Base-by-base conservation (phyloP, 1,140 invertebrate genomes). In the Scaptomyza montana region DNA sequence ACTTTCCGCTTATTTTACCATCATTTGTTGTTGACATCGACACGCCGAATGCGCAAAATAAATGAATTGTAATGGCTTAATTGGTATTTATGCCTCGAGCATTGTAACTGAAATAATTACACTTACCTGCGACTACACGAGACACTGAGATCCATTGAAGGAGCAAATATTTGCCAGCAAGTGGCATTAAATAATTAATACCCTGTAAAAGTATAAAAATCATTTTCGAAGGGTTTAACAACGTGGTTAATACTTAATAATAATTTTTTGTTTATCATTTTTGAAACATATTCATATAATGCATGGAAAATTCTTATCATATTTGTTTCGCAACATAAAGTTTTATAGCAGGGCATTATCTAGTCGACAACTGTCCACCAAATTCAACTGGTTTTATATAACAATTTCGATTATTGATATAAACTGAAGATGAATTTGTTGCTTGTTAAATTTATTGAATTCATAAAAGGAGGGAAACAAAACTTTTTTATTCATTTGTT, bases 51-150 rank as follows among this genome's bases (percentile, higher is more conserved):
- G 39, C 63, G 67, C 36, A 74, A 80, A 81, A 78, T 73, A 82
- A 82, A 68, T 79, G 72, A 78, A 63, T 45, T 77, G 82, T 87
- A 87, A 87, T 87, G 68, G 75, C 78, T 84, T 87, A 87, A 87
- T 87, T 87, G 82, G 79, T 89, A 87, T 77, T 82, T 87, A 89
- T 70, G 76, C 56, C 66, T 68, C 39, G 54, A 36, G 41, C 78
- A 55, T 19, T 28, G 67, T 60, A 45, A 28, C 47, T 67, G 12
- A 41, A 55, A 49, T 70, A 74, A 74, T 49, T 64, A 63, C 45
- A 30, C 39, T 61, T 49, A 82, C 81, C 62, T 81, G 78, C 55
- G 46, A 43, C 33, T 25, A 45, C 33, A 36, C 36, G 51, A 62
- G 43, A 54, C 50, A 13, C 45, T 10, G 43, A n/a, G 39, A 43